Evolutionary conservation across 37 sponge, comb jelly and placozoan genomes (phyloP).

Genomic region (Hormiphora californensis): DNA sequence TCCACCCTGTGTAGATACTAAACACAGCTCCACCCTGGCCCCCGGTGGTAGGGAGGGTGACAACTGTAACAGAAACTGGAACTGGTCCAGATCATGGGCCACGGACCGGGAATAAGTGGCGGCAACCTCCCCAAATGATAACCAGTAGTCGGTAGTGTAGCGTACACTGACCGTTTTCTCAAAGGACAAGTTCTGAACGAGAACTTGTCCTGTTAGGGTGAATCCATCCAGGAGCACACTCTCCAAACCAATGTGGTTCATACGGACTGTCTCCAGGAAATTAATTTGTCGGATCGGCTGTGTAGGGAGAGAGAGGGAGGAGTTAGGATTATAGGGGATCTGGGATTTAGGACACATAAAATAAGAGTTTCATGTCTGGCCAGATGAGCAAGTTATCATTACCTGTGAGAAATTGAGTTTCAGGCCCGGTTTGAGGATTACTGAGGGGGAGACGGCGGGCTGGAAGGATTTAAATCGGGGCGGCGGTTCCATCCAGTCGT

Average conservation of each 20-base stretch:
- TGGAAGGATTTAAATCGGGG: neutral
- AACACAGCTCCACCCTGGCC: slow-evolving; percentile 18
- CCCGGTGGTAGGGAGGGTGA: neutral
- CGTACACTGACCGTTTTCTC: slow-evolving; percentile 26
- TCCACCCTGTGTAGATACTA: neutral
- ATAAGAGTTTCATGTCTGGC: neutral
- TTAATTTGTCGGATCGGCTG: neutral
- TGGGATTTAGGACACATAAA: too few species aligned
- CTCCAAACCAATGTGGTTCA: slow-evolving; percentile 18
- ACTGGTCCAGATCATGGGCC: slow-evolving; percentile 1
- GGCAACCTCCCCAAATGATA: neutral
- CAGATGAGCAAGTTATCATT: neutral
- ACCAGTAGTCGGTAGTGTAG: slow-evolving; percentile 14
- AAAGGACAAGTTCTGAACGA: slow-evolving; percentile 34
- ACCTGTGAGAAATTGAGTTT: slow-evolving; percentile 50
- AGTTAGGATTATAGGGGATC: too few species aligned
- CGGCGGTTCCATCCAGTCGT: too few species aligned
- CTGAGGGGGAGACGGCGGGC: neutral
- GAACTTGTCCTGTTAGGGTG: slow-evolving; percentile 17
- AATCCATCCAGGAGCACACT: neutral
- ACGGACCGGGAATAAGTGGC: neutral
- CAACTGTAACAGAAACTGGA: neutral
- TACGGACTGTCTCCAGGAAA: neutral
- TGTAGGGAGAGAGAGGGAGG: neutral
- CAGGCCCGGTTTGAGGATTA: neutral